Evolutionary conservation across 2,888 invertebrate species (phyloP), one percentile per base, ranked within the genome.

Genomic region (Synergus umbraculus): DNA sequence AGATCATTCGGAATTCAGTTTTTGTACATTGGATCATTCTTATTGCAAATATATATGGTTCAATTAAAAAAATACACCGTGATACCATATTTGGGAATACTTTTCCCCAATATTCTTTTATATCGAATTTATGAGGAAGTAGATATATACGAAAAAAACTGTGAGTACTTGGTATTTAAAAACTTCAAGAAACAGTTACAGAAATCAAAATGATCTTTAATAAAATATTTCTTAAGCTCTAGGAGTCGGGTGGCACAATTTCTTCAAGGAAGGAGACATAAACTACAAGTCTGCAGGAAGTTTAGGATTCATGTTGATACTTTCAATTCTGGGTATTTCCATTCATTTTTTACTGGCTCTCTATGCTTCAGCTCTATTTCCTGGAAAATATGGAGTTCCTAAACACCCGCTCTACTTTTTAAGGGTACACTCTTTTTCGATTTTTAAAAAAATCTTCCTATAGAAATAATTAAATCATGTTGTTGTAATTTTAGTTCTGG

Each of bases 361-460:
- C 85, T 98, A 98, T 90, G 92, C 98, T 44, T 98, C 98, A 91
- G 96, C 96, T 84, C 94, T 98, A 12, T 93, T 95, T 82, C 98
- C 98, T 0, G 98, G 98, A 13, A 96, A 96, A 15, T 97, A 94
- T 90, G 98, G 98, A 4, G 95, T 98, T 0, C 95, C 96, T 0
- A 94, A 95, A 82, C 95, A 95, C 41, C 98, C 97, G 95, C 95
- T 97, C 89, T 98, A 97, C 89, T 92, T 90, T 81, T 84, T 92
- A n/a, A 87, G 91, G 86, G 91, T 90, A 85, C 60, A 44, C 54
- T 22, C 13, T 60, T 67, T 46, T 22, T 10, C 43, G 10, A 44
- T 43, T 22, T 60, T 60, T 60, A 22, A 22, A 7, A 1, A 60
- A 60, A n/a, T 44, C 10, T 44, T 2, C 2, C 44, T 44, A 44